Evolutionary conservation across 2,888 invertebrate species (phyloP), one percentile per base, ranked within the genome.

Genomic region (Eristalinus sepulchralis): DNA sequence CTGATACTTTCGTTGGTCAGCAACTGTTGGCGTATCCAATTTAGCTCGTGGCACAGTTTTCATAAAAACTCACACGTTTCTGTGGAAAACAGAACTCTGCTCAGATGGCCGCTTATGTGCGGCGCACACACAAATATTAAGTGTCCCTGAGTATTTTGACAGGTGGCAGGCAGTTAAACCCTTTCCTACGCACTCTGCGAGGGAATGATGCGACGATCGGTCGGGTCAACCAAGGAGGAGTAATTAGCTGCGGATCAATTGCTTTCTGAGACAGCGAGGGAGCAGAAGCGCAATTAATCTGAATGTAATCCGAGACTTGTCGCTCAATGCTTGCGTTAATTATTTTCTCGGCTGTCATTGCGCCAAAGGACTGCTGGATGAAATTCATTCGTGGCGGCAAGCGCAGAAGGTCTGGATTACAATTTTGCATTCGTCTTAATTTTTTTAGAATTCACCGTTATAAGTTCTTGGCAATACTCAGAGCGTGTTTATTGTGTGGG

Each of bases 21-120:
- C 76, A 81, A 85, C 84, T 85, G 81, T 81, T 62, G 60, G 53
- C 60, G 27, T 20, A 70, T 68, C 33, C 62, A 4, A 79, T 47
- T 68, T 24, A 62, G 84, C 84, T 67, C 84, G 84, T 85, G 81
- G 67, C 84, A 79, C 22, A 70, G 55, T 81, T 81, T 22, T 64
- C 36, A 20, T 33, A 34, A 13, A 33, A 22, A 33, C 22, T 33
- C 17, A 20, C 20, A 64, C 22, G 64, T 36, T 64, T 66, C 64
- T 64, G n/a, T 24, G 39, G 64, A 64, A 64, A 64, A 24, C n/a
- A 24, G 22, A 34, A 9, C 22, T 31, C 10, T 11, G 13, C 64
- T 64, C 39, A 13, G 39, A 27, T 27, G 31, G 55, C 6, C 17
- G 34, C 22, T 33, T 71, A 2, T 27, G 10, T 34, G 9, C 17